Conservation (phyloP, 2,888 invertebrate species). For the Ernsta delagoae region DNA sequence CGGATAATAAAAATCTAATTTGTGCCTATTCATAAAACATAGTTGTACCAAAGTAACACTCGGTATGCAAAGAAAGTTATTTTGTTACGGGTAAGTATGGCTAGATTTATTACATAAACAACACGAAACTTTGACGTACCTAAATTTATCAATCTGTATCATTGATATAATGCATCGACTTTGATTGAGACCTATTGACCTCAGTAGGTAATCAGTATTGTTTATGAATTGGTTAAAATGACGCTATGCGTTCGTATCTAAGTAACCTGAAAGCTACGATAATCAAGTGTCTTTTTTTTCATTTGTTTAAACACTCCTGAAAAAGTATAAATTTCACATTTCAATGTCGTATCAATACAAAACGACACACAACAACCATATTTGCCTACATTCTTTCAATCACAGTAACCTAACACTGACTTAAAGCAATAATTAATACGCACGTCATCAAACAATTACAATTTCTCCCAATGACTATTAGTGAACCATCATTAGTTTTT, state of each 20-base stretch:
- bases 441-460: slow-evolving; percentile 50
- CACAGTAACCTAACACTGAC: background rate
- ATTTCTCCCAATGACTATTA: slow-evolving; percentile 48
- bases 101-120: too few relatives aligned
- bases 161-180: too few relatives aligned
- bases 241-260: slow-evolving; percentile 16
- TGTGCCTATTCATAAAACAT: background rate
- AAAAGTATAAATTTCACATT: too few relatives aligned
- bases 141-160: too few relatives aligned
- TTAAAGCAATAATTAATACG: slow-evolving; percentile 42
- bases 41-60: too few relatives aligned
- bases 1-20: slow-evolving; percentile 37
- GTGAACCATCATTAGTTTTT: slow-evolving; percentile 43
- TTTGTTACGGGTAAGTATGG: background rate
- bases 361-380: background rate
- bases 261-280: background rate
- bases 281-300: background rate
- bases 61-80: too few relatives aligned
- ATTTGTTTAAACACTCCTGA: too few relatives aligned
- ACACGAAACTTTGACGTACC: too few relatives aligned
- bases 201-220: too few relatives aligned
- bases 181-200: too few relatives aligned
- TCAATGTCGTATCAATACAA: too few relatives aligned
- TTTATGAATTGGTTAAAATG: too few relatives aligned
- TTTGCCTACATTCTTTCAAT: background rate